Evolutionary conservation across 2,797 vertebrate species (phyloP).

Genomic region (Enteromius afrohamiltoni): DNA sequence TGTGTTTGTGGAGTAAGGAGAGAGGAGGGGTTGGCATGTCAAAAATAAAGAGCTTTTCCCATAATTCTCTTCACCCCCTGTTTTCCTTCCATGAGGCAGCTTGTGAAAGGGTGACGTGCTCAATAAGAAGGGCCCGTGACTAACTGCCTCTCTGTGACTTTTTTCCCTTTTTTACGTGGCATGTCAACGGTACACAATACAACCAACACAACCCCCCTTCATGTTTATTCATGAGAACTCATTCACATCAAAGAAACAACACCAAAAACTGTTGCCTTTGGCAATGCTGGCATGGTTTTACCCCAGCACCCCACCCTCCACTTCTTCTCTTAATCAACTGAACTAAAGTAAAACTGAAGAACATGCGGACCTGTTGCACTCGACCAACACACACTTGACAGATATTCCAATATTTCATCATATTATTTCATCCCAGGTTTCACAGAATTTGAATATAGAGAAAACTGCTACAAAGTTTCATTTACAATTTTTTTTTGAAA

Average conservation of each 20-base stretch:
- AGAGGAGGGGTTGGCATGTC: constrained; percentile 52
- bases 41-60: constrained; percentile 63
- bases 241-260: constrained; percentile 60
- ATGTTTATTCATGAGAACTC: constrained; percentile 65
- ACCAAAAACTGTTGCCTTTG: constrained; percentile 52
- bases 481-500: too few relatives aligned
- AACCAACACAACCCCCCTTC: constrained; percentile 57
- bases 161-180: constrained; percentile 57
- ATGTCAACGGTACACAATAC: constrained; percentile 59
- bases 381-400: not conserved
- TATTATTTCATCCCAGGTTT: not conserved
- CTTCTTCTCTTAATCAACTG: constrained; percentile 25
- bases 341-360: not conserved
- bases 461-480: not conserved
- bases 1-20: constrained; percentile 34
- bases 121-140: constrained; percentile 63
- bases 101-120: constrained; percentile 60
- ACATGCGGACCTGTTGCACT: constrained; percentile 4
- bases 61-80: constrained; percentile 60
- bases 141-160: constrained; percentile 63
- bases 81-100: constrained; percentile 44
- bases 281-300: constrained; percentile 28
- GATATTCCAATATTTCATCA: not conserved
- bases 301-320: constrained; percentile 1
- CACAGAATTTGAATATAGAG: not conserved